Percentiles rank a stretch among this genome's conserved stretches.
Conservation (phyloP, 2,113 vertebrate species). For the Chionodraco myersi region DNA sequence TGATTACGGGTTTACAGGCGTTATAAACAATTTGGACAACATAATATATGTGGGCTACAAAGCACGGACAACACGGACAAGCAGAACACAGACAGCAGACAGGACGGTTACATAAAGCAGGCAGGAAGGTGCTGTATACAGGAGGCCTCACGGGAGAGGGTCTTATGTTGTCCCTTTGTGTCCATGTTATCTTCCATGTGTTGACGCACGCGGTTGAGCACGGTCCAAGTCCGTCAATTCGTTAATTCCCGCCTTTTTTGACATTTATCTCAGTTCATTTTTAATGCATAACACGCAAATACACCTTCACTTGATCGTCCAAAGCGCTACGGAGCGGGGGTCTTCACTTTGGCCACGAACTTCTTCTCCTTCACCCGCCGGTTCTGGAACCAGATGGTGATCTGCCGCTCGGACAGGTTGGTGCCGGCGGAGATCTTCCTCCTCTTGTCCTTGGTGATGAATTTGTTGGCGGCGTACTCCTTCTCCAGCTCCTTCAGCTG, state of each 20-base stretch:
- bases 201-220: slow-evolving; percentile 37
- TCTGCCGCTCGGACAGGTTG: slow-evolving; percentile 93
- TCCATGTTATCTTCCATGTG: slow-evolving; percentile 30
- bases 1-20: slow-evolving; percentile 71
- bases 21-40: slow-evolving; percentile 74
- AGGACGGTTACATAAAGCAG: slow-evolving; percentile 69
- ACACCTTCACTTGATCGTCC: slow-evolving; percentile 22
- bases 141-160: slow-evolving; percentile 33
- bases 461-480: slow-evolving; percentile 94
- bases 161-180: slow-evolving; percentile 47
- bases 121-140: slow-evolving; percentile 75
- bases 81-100: slow-evolving; percentile 53
- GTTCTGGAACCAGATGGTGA: slow-evolving; percentile 99
- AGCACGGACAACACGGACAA: slow-evolving; percentile 67
- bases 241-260: slow-evolving; percentile 17
- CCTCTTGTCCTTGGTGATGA: slow-evolving; percentile 97
- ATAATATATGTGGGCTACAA: slow-evolving; percentile 59
- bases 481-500: slow-evolving; percentile 95
- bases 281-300: slow-evolving; percentile 20
- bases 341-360: slow-evolving; percentile 92
- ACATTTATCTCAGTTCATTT: slow-evolving; percentile 20
- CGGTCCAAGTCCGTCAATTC: slow-evolving; percentile 39
- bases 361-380: slow-evolving; percentile 96
- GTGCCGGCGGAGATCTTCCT: slow-evolving; percentile 92
- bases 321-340: slow-evolving; percentile 76